Conservation (phyloP, 1,140 invertebrate genomes). For the Drosophila suzukii region DNA sequence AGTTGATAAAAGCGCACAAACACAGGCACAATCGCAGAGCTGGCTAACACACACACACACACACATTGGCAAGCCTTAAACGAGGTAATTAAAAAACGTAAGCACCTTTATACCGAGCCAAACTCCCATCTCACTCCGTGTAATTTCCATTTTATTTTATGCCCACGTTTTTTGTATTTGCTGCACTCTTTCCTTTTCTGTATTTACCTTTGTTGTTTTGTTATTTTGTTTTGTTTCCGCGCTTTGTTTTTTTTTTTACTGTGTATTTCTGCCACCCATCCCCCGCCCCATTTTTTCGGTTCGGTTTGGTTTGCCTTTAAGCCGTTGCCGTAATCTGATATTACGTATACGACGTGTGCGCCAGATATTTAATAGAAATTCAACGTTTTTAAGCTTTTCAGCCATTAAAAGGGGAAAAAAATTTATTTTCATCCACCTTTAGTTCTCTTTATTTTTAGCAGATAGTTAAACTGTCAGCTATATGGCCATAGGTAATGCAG, state of each 20-base stretch:
- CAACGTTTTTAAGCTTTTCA: conserved; percentile 70
- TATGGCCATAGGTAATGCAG: conserved; percentile 19
- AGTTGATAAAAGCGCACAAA: conserved; percentile 76
- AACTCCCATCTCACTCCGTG: conserved; percentile 54
- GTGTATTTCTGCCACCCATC: conserved; percentile 1
- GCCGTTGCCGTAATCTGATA: conserved; percentile 77
- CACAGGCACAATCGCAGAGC: conserved; percentile 13
- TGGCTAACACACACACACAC: conserved; percentile 24
- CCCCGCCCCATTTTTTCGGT: background rate
- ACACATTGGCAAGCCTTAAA: conserved; percentile 59
- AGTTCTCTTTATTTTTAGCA: conserved; percentile 33
- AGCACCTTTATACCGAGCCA: conserved; percentile 68
- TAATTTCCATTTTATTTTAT: conserved; percentile 82
- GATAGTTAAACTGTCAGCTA: conserved; percentile 70
- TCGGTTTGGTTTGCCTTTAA: conserved; percentile 59
- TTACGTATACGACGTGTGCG: conserved; percentile 79
- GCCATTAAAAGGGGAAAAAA: conserved; percentile 61
- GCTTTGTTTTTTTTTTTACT: conserved; percentile 42
- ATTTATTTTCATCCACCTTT: conserved; percentile 43
- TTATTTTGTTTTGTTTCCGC: conserved; percentile 53
- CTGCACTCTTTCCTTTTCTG: conserved; percentile 48
- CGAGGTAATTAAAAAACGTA: conserved; percentile 82
- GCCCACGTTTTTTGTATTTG: conserved; percentile 68
- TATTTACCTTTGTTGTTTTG: conserved; percentile 80
- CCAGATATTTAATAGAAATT: conserved; percentile 80